Conservation (phyloP, 1,140 invertebrate species). For the Epicauta chinensis region DNA sequence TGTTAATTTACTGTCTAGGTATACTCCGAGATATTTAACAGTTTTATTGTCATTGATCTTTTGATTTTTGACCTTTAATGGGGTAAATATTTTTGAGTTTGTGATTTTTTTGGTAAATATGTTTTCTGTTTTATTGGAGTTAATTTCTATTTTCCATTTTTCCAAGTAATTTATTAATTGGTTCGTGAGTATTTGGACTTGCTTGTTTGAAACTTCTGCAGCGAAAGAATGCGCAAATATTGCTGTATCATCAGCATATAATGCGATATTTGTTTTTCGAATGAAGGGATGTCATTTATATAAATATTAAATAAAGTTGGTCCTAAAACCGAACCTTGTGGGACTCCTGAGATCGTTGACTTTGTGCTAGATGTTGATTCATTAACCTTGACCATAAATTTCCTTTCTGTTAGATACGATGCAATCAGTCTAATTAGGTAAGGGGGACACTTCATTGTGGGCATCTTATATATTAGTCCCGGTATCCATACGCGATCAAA, state of each 20-base stretch:
- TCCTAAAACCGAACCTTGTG: constrained; percentile 18
- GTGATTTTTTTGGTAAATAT: constrained; percentile 11
- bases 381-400: constrained; percentile 26
- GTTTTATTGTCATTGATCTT: neutral
- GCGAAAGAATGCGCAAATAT: constrained; percentile 16
- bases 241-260: constrained; percentile 38
- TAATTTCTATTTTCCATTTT: constrained; percentile 21
- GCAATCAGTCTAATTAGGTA: constrained; percentile 22
- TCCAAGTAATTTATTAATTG: too few species aligned
- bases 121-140: constrained; percentile 10
- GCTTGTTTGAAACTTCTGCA: constrained; percentile 10
- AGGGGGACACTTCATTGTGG: constrained; percentile 6
- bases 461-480: constrained; percentile 33
- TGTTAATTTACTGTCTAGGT: constrained; percentile 23
- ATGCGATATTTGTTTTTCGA: constrained; percentile 21
- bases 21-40: constrained; percentile 29
- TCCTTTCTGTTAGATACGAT: constrained; percentile 5
- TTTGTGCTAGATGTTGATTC: constrained; percentile 15
- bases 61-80: constrained; percentile 20
- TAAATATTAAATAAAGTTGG: constrained; percentile 26
- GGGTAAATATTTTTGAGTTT: constrained; percentile 14
- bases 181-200: constrained; percentile 4
- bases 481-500: constrained; percentile 37
- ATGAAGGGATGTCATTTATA: constrained; percentile 24
- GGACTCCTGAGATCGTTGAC: constrained; percentile 6